A percentile compares a stretch with the other conserved stretches of the same genome.
phyloP scores from a whole-genome alignment of 2,888 invertebrate genomes.

The Oconnorella tubifera region DNA sequence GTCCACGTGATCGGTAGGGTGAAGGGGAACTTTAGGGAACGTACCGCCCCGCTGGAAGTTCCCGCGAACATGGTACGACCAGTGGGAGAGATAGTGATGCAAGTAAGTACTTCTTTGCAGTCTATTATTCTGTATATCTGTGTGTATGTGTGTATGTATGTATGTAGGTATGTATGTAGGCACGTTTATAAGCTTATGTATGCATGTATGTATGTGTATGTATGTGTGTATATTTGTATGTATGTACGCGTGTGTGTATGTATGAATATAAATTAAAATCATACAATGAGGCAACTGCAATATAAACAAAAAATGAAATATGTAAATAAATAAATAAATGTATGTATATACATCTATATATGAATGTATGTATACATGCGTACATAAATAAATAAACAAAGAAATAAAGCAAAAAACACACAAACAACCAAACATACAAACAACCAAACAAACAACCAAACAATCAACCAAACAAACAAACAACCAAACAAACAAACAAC shows the following conservation, averaged over 20 bases:
- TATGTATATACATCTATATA: too few species aligned
- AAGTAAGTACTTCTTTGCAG: constrained; percentile 60
- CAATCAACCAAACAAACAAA: background rate
- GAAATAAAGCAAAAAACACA: too few species aligned
- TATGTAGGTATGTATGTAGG: too few species aligned
- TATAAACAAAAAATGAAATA: too few species aligned
- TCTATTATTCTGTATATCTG: constrained; percentile 40
- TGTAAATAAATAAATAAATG: too few species aligned
- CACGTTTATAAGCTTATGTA: constrained; percentile 1
- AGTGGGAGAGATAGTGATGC: constrained; percentile 70
- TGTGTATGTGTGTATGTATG: too few species aligned
- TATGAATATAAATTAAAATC: background rate
- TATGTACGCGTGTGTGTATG: background rate
- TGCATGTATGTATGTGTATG: background rate
- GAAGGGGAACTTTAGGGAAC: constrained; percentile 73
- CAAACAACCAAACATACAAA: too few species aligned
- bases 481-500: background rate
- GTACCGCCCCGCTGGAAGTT: constrained; percentile 73
- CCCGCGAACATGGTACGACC: constrained; percentile 77
- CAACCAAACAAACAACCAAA: background rate
- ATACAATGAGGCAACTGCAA: background rate
- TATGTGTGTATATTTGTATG: background rate
- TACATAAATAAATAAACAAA: too few species aligned
- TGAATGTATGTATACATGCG: too few species aligned
- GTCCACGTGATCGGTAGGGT: constrained; percentile 64